Conservation (phyloP, 2,797 vertebrate genomes). For the Acipenser transmontanus region DNA sequence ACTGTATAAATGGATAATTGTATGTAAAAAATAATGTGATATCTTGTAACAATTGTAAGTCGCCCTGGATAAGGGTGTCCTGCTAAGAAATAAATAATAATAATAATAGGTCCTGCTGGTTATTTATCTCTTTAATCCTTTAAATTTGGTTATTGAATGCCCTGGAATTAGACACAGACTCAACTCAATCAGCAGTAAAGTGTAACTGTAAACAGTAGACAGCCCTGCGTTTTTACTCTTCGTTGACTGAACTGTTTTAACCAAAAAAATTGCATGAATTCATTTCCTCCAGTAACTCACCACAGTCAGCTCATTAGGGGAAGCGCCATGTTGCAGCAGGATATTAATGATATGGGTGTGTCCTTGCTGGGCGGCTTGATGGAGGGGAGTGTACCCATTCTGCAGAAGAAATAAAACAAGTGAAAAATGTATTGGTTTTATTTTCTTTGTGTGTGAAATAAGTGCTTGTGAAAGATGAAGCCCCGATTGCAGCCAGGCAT, state of each 20-base stretch:
- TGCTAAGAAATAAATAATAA: too few relatives aligned
- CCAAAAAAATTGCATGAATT: background rate
- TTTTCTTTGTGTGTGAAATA: background rate
- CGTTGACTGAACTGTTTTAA: background rate
- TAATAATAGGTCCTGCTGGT: too few relatives aligned
- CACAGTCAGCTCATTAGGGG: slow-evolving; percentile 87
- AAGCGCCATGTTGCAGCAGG: slow-evolving; percentile 87
- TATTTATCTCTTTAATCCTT: background rate
- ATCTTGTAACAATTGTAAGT: too few relatives aligned
- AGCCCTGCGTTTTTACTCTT: background rate
- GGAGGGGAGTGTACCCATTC: slow-evolving; percentile 91
- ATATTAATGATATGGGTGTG: slow-evolving; percentile 94
- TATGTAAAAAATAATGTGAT: too few relatives aligned
- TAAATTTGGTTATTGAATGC: background rate
- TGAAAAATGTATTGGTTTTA: too few relatives aligned
- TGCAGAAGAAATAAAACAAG: slow-evolving; percentile 33
- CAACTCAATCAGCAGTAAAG: background rate
- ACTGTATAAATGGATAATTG: too few relatives aligned
- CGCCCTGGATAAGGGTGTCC: too few relatives aligned
- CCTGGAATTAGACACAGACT: background rate
- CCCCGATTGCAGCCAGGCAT: too few relatives aligned
- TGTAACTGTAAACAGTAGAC: background rate
- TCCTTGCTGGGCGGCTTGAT: slow-evolving; percentile 93
- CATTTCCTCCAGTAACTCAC: slow-evolving; percentile 53
- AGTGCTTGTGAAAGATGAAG: background rate